Conservation (phyloP, 2,888 invertebrate genomes). For the Drepanosiphum platanoidis region DNA sequence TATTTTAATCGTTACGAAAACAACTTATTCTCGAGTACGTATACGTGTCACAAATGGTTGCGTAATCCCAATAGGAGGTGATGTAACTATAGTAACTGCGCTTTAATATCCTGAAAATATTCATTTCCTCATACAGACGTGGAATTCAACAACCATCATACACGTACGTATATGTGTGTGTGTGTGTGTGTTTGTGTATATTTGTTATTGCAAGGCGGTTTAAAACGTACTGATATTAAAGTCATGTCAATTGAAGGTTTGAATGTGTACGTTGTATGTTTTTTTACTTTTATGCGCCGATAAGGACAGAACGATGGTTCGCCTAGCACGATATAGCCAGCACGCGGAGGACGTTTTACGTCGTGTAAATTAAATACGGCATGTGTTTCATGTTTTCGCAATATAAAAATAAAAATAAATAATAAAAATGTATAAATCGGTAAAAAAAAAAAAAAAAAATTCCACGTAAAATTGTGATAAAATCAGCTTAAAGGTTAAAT, state of each 20-base stretch:
- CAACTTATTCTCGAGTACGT: not conserved
- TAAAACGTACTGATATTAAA: slow-evolving; percentile 36
- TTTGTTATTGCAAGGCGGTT: slow-evolving; percentile 24
- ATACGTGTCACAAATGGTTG: not conserved
- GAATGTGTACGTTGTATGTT: not conserved
- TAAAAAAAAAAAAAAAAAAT: not conserved
- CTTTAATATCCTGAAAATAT: slow-evolving; percentile 48
- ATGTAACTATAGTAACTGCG: not conserved
- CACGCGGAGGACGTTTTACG: not conserved
- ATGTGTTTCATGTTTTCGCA: not conserved
- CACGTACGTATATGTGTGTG: not conserved
- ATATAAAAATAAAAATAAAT: not conserved
- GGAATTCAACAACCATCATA: not conserved
- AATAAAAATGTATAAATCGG: too few species aligned
- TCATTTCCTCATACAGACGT: slow-evolving; percentile 5
- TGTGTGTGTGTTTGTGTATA: not conserved
- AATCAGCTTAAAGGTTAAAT: too few species aligned
- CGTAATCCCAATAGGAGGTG: not conserved
- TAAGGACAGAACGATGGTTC: slow-evolving; percentile 6
- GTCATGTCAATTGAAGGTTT: not conserved
- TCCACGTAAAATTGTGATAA: not conserved
- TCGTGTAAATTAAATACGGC: not conserved
- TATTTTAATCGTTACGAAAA: not conserved
- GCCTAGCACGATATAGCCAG: not conserved
- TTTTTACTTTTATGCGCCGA: slow-evolving; percentile 15